Conservation (phyloP, 2,888 invertebrate species). For the Hydriomena furcata region DNA sequence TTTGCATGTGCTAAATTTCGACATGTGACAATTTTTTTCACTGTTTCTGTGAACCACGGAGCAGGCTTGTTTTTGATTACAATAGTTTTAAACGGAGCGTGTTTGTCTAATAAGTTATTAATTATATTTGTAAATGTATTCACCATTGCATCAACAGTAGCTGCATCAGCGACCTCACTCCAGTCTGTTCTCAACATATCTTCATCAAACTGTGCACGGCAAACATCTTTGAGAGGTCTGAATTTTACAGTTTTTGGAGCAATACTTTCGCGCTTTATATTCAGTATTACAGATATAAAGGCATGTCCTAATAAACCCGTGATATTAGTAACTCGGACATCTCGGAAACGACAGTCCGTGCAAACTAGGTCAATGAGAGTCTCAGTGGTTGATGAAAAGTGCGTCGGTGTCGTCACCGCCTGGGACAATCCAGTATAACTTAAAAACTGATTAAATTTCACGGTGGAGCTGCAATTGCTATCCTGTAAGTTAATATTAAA, state of each 20-base stretch:
- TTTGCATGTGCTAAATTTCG: not conserved
- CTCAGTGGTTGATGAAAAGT: not conserved
- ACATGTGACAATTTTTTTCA: not conserved
- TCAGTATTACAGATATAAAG: not conserved
- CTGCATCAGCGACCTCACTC: not conserved
- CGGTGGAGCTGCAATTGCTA: not conserved
- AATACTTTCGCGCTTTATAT: not conserved
- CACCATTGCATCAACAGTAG: not conserved
- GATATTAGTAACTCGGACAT: not conserved
- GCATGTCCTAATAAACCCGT: not conserved
- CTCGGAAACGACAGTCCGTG: not conserved
- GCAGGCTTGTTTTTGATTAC: not conserved
- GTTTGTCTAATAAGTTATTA: not conserved
- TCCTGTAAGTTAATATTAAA: not conserved
- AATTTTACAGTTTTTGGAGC: not conserved
- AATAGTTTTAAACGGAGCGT: not conserved
- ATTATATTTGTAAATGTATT: not conserved
- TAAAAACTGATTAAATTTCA: not conserved
- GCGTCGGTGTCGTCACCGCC: not conserved
- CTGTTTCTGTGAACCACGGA: not conserved
- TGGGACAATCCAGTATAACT: not conserved
- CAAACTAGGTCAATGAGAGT: slow-evolving; percentile 1
- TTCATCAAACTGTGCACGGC: not conserved
- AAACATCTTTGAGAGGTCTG: not conserved
- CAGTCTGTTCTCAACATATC: not conserved